Conservation (phyloP, 2,888 invertebrate species). For the Catocala sponsa region DNA sequence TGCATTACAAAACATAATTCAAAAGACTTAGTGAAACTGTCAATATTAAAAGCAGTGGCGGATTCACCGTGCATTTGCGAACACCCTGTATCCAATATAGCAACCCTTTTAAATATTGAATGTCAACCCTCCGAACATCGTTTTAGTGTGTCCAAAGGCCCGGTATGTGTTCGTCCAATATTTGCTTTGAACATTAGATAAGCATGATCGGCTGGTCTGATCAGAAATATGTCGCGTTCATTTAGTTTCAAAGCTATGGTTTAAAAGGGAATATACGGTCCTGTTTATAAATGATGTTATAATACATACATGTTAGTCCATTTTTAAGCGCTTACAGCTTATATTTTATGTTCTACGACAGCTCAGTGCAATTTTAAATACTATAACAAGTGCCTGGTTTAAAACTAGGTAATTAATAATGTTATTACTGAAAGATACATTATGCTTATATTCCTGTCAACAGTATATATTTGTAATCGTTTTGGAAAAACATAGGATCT, state of each 20-base stretch:
- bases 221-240: conserved; percentile 53
- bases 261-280: too few species aligned
- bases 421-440: too few species aligned
- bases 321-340: too few species aligned
- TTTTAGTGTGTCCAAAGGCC: conserved; percentile 54
- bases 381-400: too few species aligned
- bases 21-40: conserved; percentile 9
- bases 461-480: too few species aligned
- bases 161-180: conserved; percentile 72
- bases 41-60: conserved; percentile 13
- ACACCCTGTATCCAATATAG: conserved; percentile 38
- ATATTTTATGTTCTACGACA: too few species aligned
- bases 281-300: too few species aligned
- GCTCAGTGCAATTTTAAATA: too few species aligned
- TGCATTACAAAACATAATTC: conserved; percentile 1
- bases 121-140: conserved; percentile 39
- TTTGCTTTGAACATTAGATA: conserved; percentile 68
- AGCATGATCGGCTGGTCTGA: conserved; percentile 59
- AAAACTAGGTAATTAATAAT: too few species aligned
- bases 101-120: conserved; percentile 53
- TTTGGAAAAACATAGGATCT: too few species aligned
- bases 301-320: too few species aligned
- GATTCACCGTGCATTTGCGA: conserved; percentile 35
- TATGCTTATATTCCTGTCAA: too few species aligned
- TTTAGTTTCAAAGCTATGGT: conserved; percentile 17